Percentiles rank a stretch among this genome's conserved stretches.
These are phyloP conservation scores for Morone chrysops DNA, from an alignment of 2,113 vertebrate genomes.

Conservation along the genomic window DNA sequence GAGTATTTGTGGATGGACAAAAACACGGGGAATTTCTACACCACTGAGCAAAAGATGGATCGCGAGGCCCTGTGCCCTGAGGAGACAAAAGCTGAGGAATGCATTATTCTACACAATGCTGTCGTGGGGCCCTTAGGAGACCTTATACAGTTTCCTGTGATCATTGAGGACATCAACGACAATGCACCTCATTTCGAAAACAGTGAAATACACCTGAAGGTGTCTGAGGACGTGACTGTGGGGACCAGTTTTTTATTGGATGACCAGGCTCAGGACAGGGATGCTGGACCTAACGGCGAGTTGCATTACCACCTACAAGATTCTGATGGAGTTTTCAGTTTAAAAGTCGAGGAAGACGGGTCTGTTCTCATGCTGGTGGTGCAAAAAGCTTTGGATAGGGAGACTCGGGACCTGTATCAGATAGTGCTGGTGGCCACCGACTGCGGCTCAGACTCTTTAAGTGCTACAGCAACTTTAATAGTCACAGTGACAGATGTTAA, in stretches of 20 bases:
- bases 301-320: conserved; percentile 77
- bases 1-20: conserved; percentile 77
- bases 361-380: conserved; percentile 71
- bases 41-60: conserved; percentile 77
- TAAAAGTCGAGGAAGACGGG: conserved; percentile 61
- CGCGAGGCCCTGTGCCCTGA: conserved; percentile 79
- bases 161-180: conserved; percentile 85
- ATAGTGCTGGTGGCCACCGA: conserved; percentile 80
- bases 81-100: conserved; percentile 68
- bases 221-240: conserved; percentile 77
- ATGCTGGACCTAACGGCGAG: conserved; percentile 76
- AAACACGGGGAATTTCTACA: conserved; percentile 81
- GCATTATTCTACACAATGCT: conserved; percentile 72
- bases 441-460: conserved; percentile 69
- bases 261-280: conserved; percentile 77
- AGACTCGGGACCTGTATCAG: conserved; percentile 71
- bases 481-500: conserved; percentile 83
- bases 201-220: conserved; percentile 70
- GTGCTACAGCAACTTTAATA: conserved; percentile 71
- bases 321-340: conserved; percentile 71
- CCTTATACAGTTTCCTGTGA: conserved; percentile 76
- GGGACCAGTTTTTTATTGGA: conserved; percentile 79
- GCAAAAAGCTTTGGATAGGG: conserved; percentile 77
- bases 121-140: conserved; percentile 73
- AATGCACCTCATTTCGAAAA: conserved; percentile 81